Conservation (phyloP, 2,113 vertebrate species). For the Oreotrochilus melanogaster region DNA sequence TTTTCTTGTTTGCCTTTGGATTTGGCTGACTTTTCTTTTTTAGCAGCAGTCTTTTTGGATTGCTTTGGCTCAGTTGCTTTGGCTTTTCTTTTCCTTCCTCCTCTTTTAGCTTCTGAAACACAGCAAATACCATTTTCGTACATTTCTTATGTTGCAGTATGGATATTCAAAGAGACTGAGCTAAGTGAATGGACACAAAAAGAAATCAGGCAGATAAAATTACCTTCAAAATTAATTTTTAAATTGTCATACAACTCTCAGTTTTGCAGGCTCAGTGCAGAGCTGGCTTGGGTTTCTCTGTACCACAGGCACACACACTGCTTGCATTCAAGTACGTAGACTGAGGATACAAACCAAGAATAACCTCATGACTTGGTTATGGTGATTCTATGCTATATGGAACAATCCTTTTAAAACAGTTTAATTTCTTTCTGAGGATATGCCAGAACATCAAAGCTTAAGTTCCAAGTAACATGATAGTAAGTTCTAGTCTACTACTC, state of each 20-base stretch:
- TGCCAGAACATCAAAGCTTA: neutral
- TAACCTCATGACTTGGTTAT: neutral
- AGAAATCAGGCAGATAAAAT: neutral
- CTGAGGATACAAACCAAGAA: neutral
- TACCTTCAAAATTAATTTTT: neutral
- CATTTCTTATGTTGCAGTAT: neutral
- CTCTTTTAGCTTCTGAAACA: slow-evolving; percentile 82
- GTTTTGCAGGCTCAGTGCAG: neutral
- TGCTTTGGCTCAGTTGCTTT: slow-evolving; percentile 77
- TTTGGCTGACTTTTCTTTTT: slow-evolving; percentile 75
- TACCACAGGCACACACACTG: neutral
- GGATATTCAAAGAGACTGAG: neutral
- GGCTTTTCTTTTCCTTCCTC: slow-evolving; percentile 85
- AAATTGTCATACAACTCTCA: neutral
- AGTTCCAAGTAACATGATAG: neutral
- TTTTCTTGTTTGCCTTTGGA: slow-evolving; percentile 93
- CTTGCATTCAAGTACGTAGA: neutral
- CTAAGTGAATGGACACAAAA: neutral
- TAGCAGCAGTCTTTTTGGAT: slow-evolving; percentile 74
- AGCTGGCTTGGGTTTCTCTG: neutral
- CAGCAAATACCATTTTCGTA: neutral
- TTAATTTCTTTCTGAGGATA: neutral
- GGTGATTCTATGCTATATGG: neutral
- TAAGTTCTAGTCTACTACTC: neutral
- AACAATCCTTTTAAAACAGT: neutral